A percentile compares a stretch with the other conserved stretches of the same genome.
These are phyloP conservation scores for Philopedon plagiatum DNA, from an alignment of 2,888 invertebrate species.

Conservation along the genomic window DNA sequence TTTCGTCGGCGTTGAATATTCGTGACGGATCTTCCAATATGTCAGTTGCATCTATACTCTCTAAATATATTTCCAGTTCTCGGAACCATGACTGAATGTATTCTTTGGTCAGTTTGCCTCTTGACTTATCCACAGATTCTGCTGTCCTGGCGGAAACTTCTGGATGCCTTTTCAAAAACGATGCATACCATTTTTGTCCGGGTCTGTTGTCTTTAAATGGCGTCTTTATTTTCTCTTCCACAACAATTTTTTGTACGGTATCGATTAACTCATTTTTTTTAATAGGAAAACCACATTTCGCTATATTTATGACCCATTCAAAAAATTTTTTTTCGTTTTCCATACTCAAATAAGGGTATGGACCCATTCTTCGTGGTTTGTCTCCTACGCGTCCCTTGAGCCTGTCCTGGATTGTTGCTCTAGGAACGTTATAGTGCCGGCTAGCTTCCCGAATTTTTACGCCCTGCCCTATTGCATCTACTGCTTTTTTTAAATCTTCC, in stretches of 20 bases:
- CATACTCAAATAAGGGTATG: slow-evolving; percentile 39
- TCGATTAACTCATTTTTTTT: slow-evolving; percentile 57
- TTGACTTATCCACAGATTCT: slow-evolving; percentile 7
- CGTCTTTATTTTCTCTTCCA: too few relatives aligned
- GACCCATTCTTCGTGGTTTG: slow-evolving; percentile 38
- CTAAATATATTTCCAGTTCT: too few relatives aligned
- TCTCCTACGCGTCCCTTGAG: slow-evolving; percentile 37
- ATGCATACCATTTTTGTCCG: slow-evolving; percentile 14
- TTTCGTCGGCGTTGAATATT: too few relatives aligned
- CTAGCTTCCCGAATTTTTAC: slow-evolving; percentile 2
- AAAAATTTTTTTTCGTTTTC: slow-evolving; percentile 47
- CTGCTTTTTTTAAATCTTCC: neutral
- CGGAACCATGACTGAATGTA: too few relatives aligned
- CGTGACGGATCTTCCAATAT: too few relatives aligned
- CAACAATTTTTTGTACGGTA: slow-evolving; percentile 55
- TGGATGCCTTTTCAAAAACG: slow-evolving; percentile 9
- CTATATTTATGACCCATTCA: slow-evolving; percentile 55
- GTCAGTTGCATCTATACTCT: too few relatives aligned
- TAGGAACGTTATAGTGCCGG: slow-evolving; percentile 29
- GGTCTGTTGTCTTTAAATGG: slow-evolving; percentile 14
- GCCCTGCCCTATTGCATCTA: slow-evolving; percentile 10
- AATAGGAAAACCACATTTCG: slow-evolving; percentile 58
- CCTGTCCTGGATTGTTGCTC: slow-evolving; percentile 43
- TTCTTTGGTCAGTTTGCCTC: slow-evolving; percentile 15
- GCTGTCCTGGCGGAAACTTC: slow-evolving; percentile 7